Percentiles rank a stretch among this genome's conserved stretches.
Conservation (phyloP, 2,113 vertebrate species). For the Chamaea fasciata region DNA sequence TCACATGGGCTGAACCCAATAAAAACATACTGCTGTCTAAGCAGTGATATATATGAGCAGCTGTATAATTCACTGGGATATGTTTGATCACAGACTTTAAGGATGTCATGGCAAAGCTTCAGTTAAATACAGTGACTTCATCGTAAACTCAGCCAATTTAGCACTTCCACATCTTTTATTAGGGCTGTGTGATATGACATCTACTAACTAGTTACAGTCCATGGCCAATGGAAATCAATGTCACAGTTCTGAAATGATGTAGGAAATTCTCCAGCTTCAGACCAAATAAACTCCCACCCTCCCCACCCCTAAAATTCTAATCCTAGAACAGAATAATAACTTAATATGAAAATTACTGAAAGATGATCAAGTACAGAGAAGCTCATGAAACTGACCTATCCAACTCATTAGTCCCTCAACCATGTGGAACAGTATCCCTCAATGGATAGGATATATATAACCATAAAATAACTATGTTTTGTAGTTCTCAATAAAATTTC, state of each 20-base stretch:
- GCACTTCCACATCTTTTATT: conserved; percentile 1
- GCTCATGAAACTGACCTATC: neutral
- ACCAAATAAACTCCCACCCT: neutral
- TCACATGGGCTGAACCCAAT: neutral
- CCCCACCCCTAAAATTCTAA: neutral
- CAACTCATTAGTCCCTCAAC: neutral
- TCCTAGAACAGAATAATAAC: neutral
- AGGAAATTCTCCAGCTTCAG: neutral
- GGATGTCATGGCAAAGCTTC: neutral
- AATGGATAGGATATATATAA: neutral
- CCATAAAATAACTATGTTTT: neutral
- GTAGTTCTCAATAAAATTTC: neutral
- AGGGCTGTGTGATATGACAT: neutral
- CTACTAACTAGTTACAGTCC: neutral
- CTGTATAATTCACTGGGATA: neutral
- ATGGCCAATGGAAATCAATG: neutral
- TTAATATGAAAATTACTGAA: neutral
- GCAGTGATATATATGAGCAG: neutral
- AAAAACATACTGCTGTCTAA: conserved; percentile 2
- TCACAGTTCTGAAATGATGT: neutral
- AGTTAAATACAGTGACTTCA: conserved; percentile 8
- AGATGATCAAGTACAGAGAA: neutral
- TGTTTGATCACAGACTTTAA: neutral
- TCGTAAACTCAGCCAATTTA: neutral
- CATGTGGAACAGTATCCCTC: neutral